Percentiles rank a stretch among this genome's conserved stretches.
These are phyloP conservation scores for Cydia splendana DNA, from an alignment of 1,140 invertebrate genomes.

Conservation along the genomic window DNA sequence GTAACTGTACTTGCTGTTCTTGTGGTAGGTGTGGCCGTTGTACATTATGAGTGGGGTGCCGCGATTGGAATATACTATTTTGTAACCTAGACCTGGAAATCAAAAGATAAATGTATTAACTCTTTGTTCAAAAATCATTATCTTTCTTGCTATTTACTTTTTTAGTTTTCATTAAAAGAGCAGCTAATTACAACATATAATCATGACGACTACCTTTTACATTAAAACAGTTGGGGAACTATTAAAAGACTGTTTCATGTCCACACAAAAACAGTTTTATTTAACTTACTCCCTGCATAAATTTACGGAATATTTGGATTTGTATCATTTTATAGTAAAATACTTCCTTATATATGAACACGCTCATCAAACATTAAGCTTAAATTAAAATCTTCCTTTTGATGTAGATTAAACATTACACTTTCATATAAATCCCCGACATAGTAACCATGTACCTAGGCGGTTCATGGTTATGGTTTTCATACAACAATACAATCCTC, in stretches of 20 bases:
- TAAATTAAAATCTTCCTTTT: not conserved
- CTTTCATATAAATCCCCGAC: not conserved
- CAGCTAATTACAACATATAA: no score
- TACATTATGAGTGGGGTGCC: not conserved
- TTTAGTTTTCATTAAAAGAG: no score
- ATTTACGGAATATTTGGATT: no score
- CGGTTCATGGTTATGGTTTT: constrained; percentile 4
- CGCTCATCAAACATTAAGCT: no score
- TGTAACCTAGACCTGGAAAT: constrained; percentile 11
- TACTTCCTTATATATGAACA: no score
- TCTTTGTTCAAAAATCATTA: not conserved
- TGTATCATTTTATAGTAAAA: no score
- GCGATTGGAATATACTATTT: constrained; percentile 10
- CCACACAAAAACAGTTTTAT: no score
- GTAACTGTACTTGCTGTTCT: constrained; percentile 26
- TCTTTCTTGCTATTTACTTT: not conserved
- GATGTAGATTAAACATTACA: not conserved
- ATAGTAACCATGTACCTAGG: not conserved
- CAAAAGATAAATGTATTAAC: not conserved
- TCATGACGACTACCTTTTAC: no score
- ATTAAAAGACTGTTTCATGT: no score
- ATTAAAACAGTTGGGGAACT: no score
- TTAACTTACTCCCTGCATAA: no score
- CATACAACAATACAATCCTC: not conserved
- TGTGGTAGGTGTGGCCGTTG: constrained; percentile 21